Conservation (phyloP, 2,888 invertebrate genomes). For the Emmelina monodactyla region DNA sequence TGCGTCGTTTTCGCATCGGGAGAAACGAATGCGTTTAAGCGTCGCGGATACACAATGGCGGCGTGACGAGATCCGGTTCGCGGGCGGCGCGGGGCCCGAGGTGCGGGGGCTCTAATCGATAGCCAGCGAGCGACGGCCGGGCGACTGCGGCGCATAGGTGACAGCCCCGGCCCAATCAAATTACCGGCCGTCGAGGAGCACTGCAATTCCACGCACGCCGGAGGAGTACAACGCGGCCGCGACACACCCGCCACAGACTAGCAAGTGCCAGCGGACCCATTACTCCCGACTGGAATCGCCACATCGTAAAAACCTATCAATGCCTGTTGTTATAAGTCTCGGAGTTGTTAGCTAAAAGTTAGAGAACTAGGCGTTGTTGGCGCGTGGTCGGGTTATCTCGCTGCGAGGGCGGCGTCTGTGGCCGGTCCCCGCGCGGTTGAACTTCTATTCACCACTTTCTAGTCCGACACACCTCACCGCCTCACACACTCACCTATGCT, state of each 20-base stretch:
- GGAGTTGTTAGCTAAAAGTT: too few relatives aligned
- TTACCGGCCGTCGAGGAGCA: conserved; percentile 57
- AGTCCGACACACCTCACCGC: conserved; percentile 29
- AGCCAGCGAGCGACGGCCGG: conserved; percentile 64
- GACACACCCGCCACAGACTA: conserved; percentile 24
- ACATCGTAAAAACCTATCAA: too few relatives aligned
- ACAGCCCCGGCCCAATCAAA: conserved; percentile 65
- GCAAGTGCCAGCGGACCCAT: too few relatives aligned
- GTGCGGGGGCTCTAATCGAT: conserved; percentile 61
- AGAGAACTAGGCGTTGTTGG: too few relatives aligned
- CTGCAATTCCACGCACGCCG: conserved; percentile 50
- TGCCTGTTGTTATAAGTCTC: too few relatives aligned
- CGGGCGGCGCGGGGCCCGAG: conserved; percentile 50
- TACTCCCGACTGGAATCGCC: too few relatives aligned
- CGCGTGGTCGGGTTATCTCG: background rate
- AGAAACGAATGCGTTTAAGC: conserved; percentile 68
- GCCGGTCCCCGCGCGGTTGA: background rate
- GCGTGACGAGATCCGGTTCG: conserved; percentile 67
- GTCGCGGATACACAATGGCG: conserved; percentile 67
- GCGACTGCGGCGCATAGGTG: conserved; percentile 65
- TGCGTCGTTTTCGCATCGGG: conserved; percentile 68
- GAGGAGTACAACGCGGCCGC: conserved; percentile 33
- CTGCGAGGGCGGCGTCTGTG: conserved; percentile 1
- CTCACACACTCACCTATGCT: conserved; percentile 28
- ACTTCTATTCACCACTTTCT: conserved; percentile 16